These are phyloP conservation scores for Teleogryllus oceanicus DNA, from an alignment of 2,888 invertebrate species.

Conservation along the genomic window DNA sequence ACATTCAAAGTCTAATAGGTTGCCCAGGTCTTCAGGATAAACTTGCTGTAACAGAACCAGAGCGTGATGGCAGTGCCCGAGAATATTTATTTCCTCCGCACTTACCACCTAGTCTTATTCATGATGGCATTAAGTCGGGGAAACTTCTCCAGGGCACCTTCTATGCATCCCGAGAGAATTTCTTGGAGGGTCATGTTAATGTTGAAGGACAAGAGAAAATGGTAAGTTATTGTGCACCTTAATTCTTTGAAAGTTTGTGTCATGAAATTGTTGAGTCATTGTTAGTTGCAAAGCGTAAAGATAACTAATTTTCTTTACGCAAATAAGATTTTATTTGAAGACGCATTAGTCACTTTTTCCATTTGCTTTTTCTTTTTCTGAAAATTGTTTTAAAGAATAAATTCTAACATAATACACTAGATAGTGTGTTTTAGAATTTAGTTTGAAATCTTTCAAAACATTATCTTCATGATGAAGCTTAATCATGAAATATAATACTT, in stretches of 20 bases:
- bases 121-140: constrained; percentile 74
- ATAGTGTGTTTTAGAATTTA: no score
- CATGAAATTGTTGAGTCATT: no score
- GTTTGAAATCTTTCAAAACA: no score
- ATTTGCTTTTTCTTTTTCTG: no score
- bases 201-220: constrained; percentile 75
- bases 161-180: constrained; percentile 87
- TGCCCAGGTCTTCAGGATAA: constrained; percentile 75
- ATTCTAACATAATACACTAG: no score
- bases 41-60: constrained; percentile 51
- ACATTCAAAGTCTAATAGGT: constrained; percentile 68
- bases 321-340: no score
- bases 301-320: constrained; percentile 22
- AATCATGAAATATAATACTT: no score
- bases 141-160: constrained; percentile 73
- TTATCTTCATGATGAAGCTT: no score
- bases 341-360: no score
- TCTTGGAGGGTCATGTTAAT: constrained; percentile 83
- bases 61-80: constrained; percentile 45
- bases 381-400: no score
- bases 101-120: constrained; percentile 70
- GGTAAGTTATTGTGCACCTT: constrained; percentile 51
- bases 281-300: constrained; percentile 18
- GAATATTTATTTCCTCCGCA: constrained; percentile 81
- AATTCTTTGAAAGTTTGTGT: not conserved